Base-by-base conservation (phyloP, 2,888 invertebrate genomes). In the Volucella zonaria region DNA sequence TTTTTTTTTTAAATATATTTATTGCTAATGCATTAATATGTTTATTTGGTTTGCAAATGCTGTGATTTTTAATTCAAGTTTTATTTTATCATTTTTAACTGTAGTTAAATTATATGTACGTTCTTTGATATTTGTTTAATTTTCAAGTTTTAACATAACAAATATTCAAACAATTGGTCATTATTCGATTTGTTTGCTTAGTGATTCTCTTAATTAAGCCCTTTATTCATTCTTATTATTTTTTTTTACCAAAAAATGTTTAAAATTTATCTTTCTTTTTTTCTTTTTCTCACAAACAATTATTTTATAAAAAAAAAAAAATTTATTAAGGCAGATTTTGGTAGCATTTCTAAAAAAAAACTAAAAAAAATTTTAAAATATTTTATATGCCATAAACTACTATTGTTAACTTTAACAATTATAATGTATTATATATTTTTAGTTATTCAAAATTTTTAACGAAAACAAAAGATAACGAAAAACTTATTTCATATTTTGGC, bases 301-400 rank as follows among this genome's bases (percentile, higher is more conserved):
- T 43, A 71, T 67, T 38, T 59, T 67, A 49, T 3, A 42, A 75
- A 66, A 82, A 51, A 66, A 82, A 51, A 9, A 71, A 78, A 78
- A 1, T 18, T 76, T 52, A 52, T 74, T 58, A 82, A 82, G 82
- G 82, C 82, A 82, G 68, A 82, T 78, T 58, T 68, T 64, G 82
- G 78, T 79, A 79, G 71, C 77, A 76, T 61, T 67, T 40, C n/a
- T 18, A 52, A 8, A 2, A 61, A 15, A 31, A 66, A 58, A 11
- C 49, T 47, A 38, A 49, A 23, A 10, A 12, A 40, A 31, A 14
- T 1, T 54, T 40, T 54, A 54, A 8, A n/a, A 18, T 18, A 31
- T 10, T 52, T 43, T 38, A 12, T 38, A 31, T 31, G 31, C 31
- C 31, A 31, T 31, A 31, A 31, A 6, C 6, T 31, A 31, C 31